These are phyloP conservation scores for Rostratula benghalensis DNA, from an alignment of 2,113 vertebrate genomes.

Conservation along the genomic window DNA sequence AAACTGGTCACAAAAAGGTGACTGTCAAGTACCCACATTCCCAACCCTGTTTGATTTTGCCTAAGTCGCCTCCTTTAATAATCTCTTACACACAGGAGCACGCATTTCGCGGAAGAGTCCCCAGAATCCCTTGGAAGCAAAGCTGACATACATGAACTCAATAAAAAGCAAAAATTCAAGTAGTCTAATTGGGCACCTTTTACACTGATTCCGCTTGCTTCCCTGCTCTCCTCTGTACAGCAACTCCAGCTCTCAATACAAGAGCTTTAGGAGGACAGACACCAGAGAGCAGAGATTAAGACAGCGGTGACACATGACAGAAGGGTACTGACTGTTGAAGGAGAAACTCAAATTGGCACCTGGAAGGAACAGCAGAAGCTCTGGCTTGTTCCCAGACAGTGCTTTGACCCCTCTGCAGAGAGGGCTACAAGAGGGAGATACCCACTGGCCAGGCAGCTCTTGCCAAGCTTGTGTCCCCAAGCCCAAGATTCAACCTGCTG, in stretches of 20 bases:
- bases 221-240: fast-evolving
- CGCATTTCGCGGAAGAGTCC: background rate
- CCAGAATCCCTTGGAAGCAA: background rate
- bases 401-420: background rate
- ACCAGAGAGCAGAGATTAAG: background rate
- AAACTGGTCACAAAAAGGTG: background rate
- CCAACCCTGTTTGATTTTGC: background rate
- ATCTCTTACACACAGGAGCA: background rate
- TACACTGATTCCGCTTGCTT: background rate
- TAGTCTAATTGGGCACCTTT: background rate
- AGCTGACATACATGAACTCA: background rate
- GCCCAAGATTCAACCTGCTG: background rate
- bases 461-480: background rate
- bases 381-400: background rate
- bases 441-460: background rate
- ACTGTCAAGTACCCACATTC: background rate
- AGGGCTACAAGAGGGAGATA: background rate
- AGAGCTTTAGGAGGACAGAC: background rate
- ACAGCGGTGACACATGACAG: background rate
- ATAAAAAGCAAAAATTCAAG: background rate
- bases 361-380: background rate
- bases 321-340: background rate
- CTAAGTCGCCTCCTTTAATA: background rate
- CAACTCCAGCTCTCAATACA: background rate
- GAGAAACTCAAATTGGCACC: background rate